These are phyloP conservation scores for Apantesis nais DNA, from an alignment of 2,888 invertebrate genomes.

Conservation along the genomic window DNA sequence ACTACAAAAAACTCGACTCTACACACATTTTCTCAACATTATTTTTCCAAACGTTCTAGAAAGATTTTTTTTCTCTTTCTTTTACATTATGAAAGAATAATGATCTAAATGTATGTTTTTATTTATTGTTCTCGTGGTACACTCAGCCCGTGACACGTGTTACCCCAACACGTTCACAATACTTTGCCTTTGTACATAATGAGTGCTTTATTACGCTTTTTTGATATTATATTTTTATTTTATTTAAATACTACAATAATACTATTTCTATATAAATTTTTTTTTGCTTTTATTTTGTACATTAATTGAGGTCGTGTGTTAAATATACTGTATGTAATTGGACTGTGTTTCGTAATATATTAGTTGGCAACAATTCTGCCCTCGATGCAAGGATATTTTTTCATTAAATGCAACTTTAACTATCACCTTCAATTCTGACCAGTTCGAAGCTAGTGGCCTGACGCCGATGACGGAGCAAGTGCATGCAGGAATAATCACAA, in stretches of 20 bases:
- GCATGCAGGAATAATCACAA: background rate
- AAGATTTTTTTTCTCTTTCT: background rate
- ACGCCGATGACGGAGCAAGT: background rate
- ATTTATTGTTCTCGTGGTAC: constrained; percentile 1
- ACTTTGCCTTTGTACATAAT: constrained; percentile 69
- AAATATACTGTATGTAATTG: constrained; percentile 33
- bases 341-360: constrained; percentile 26
- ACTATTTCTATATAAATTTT: constrained; percentile 54
- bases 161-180: constrained; percentile 29
- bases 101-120: background rate
- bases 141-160: constrained; percentile 16
- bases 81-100: background rate
- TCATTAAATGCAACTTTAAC: background rate
- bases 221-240: constrained; percentile 73
- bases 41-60: background rate
- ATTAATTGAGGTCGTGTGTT: constrained; percentile 40
- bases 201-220: constrained; percentile 82
- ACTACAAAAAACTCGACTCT: background rate
- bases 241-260: constrained; percentile 58
- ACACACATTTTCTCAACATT: background rate
- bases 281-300: constrained; percentile 64
- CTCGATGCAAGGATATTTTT: constrained; percentile 2
- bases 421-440: background rate
- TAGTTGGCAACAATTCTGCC: background rate
- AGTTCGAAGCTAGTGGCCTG: background rate